These are phyloP conservation scores for Caenorhabditis uteleia DNA, from an alignment of 2,888 invertebrate genomes.

Conservation along the genomic window DNA sequence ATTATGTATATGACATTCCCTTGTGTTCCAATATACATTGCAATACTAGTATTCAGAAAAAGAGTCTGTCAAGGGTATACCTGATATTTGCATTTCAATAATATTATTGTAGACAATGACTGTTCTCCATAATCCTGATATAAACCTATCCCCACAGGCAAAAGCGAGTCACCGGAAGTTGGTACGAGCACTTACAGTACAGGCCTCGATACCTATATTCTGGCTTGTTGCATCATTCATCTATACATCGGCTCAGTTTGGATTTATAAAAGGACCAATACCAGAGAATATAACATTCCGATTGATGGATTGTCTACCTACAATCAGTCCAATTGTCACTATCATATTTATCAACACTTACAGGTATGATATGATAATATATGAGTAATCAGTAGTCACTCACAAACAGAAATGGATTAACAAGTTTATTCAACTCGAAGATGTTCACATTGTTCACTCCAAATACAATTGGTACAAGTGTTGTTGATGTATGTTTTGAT, in stretches of 20 bases:
- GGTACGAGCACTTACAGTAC: slow-evolving; percentile 39
- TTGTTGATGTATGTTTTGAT: no score
- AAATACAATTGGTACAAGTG: no score
- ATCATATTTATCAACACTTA: slow-evolving; percentile 29
- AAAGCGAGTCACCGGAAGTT: no score
- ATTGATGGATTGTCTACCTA: slow-evolving; percentile 35
- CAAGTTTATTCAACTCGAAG: no score
- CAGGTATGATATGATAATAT: no score
- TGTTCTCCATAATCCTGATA: background rate
- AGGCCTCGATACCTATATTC: slow-evolving; percentile 37
- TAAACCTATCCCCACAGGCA: background rate
- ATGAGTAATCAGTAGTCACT: no score
- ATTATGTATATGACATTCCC: slow-evolving; percentile 42
- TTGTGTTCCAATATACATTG: slow-evolving; percentile 33
- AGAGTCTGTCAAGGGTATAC: slow-evolving; percentile 4
- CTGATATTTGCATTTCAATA: no score
- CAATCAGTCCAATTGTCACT: slow-evolving; percentile 17
- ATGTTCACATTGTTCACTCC: no score
- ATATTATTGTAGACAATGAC: no score
- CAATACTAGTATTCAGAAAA: slow-evolving; percentile 28
- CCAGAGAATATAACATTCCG: slow-evolving; percentile 38
- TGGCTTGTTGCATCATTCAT: slow-evolving; percentile 32
- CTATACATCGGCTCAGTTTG: slow-evolving; percentile 33
- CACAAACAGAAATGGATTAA: no score
- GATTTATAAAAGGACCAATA: slow-evolving; percentile 29